Evolutionary conservation across 1,140 invertebrate genomes (phyloP).

Genomic region (Periplaneta americana): DNA sequence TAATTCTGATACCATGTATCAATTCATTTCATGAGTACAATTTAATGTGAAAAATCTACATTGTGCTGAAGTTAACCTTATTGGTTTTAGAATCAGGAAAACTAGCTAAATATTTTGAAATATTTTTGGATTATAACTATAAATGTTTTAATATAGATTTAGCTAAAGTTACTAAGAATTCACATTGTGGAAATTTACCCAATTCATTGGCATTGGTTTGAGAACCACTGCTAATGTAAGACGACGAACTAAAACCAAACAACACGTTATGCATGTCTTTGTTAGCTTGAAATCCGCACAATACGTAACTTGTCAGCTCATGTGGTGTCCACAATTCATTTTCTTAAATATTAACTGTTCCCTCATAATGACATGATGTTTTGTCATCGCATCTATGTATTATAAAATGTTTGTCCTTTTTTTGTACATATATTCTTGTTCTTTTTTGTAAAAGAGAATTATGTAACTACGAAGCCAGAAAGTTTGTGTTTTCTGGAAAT

Average conservation of each 20-base stretch:
- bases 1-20: slow-evolving; percentile 13
- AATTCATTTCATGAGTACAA: slow-evolving; percentile 3
- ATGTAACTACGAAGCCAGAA: not conserved
- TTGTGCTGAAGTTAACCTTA: not conserved
- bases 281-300: not conserved
- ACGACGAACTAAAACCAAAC: not conserved
- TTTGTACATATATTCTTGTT: slow-evolving; percentile 8
- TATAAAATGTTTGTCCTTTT: not conserved
- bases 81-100: not conserved
- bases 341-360: slow-evolving; percentile 1
- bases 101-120: not conserved
- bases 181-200: not conserved
- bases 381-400: not conserved
- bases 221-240: not conserved
- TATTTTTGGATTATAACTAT: slow-evolving; percentile 8
- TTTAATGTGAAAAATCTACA: not conserved
- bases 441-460: not conserved
- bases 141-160: slow-evolving; percentile 4
- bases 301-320: not conserved
- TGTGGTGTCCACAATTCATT: not conserved
- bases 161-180: not conserved
- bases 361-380: not conserved
- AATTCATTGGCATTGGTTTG: not conserved
- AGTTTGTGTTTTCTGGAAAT: slow-evolving; percentile 4
- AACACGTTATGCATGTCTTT: not conserved